A percentile compares a stretch with the other conserved stretches of the same genome.
These are phyloP conservation scores for Drosophila ficusphila DNA, from an alignment of 1,140 invertebrate genomes.

Conservation along the genomic window DNA sequence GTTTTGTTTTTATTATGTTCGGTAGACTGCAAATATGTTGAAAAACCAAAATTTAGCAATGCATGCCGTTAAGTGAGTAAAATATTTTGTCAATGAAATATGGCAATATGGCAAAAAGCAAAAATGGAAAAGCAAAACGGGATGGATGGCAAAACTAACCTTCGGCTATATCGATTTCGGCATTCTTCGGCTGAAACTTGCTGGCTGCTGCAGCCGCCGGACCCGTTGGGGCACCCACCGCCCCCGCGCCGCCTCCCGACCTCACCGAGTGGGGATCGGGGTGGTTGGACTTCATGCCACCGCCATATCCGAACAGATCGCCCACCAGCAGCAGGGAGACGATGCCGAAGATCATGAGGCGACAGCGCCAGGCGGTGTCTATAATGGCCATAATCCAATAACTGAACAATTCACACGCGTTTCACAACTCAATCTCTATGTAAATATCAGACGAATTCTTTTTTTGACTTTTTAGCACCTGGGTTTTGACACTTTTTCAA, in stretches of 20 bases:
- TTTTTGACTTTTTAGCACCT: conserved; percentile 40
- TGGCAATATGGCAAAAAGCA: conserved; percentile 2
- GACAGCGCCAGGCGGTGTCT: conserved; percentile 81
- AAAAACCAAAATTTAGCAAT: neutral
- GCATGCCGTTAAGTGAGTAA: neutral
- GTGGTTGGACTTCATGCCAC: conserved; percentile 75
- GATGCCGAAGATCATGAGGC: conserved; percentile 75
- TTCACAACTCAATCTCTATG: conserved; percentile 20
- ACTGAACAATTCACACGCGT: conserved; percentile 28
- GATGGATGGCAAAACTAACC: conserved; percentile 61
- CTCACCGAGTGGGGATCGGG: conserved; percentile 45
- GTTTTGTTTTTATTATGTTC: no score
- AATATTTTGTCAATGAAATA: conserved; percentile 20
- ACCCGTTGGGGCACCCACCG: conserved; percentile 58
- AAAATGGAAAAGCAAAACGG: neutral
- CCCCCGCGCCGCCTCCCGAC: conserved; percentile 30
- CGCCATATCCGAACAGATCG: conserved; percentile 78
- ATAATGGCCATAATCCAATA: conserved; percentile 54
- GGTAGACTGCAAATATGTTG: no score
- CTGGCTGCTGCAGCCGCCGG: conserved; percentile 62
- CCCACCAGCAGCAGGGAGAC: conserved; percentile 77
- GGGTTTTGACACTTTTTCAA: conserved; percentile 54
- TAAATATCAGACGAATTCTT: neutral
- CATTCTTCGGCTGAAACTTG: conserved; percentile 80
- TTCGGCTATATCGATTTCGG: conserved; percentile 83